These are phyloP conservation scores for Cottoperca gobio DNA, from an alignment of 2,797 vertebrate genomes.

Conservation along the genomic window DNA sequence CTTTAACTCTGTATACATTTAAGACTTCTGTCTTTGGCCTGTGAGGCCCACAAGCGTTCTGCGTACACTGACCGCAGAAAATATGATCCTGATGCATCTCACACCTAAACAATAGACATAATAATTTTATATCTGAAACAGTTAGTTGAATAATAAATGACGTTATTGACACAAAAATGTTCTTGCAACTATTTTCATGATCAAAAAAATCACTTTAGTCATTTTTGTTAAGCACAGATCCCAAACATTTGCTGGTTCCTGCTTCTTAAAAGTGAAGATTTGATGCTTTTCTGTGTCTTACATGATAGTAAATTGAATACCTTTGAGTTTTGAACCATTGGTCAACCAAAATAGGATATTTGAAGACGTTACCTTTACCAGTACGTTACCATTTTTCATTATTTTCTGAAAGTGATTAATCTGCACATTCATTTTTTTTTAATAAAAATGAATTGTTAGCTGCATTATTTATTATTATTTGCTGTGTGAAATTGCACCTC, in stretches of 20 bases:
- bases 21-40: background rate
- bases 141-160: background rate
- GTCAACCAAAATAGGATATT: background rate
- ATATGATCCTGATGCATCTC: background rate
- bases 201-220: background rate
- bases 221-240: background rate
- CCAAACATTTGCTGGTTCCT: background rate
- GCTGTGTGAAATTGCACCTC: background rate
- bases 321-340: background rate
- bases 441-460: background rate
- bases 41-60: background rate
- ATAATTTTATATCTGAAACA: background rate
- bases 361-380: too few species aligned
- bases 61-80: background rate
- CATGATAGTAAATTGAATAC: background rate
- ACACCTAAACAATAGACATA: background rate
- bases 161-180: background rate
- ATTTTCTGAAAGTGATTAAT: background rate
- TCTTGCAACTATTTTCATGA: background rate
- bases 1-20: background rate
- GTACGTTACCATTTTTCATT: too few species aligned
- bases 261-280: background rate
- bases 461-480: conserved; percentile 2
- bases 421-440: accelerated
- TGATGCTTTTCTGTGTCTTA: background rate